These are phyloP conservation scores for Syngnathus rostellatus DNA, from an alignment of 2,797 vertebrate genomes.

Conservation along the genomic window DNA sequence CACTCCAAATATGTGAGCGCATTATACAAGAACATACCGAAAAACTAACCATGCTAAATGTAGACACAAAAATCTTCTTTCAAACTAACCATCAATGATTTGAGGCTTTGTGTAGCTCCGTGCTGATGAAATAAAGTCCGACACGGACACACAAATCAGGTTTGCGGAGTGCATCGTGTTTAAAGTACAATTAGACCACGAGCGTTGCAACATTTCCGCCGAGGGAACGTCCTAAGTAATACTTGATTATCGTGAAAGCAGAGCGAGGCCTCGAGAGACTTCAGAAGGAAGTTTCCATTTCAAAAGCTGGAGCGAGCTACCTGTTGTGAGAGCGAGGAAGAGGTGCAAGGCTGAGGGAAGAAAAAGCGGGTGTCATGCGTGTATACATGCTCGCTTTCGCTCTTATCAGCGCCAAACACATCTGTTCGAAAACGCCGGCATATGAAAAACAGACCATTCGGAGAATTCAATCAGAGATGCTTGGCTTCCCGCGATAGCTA, in stretches of 20 bases:
- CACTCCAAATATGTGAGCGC: too few species aligned
- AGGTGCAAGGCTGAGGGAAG: slow-evolving; percentile 14
- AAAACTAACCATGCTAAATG: too few species aligned
- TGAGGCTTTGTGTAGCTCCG: slow-evolving; percentile 48
- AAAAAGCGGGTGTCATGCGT: slow-evolving; percentile 38
- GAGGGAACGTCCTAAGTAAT: slow-evolving; percentile 47
- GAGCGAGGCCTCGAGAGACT: slow-evolving; percentile 39
- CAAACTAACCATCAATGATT: slow-evolving; percentile 35
- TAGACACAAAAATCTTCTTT: too few species aligned
- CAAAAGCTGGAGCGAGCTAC: slow-evolving; percentile 37
- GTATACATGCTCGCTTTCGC: slow-evolving; percentile 44
- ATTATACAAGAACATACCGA: too few species aligned
- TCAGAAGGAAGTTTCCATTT: slow-evolving; percentile 52
- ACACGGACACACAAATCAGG: slow-evolving; percentile 48
- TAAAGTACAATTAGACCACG: slow-evolving; percentile 50
- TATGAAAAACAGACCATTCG: slow-evolving; percentile 55
- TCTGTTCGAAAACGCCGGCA: slow-evolving; percentile 64
- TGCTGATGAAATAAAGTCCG: slow-evolving; percentile 48
- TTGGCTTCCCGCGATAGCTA: slow-evolving; percentile 65
- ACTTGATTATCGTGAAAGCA: slow-evolving; percentile 58
- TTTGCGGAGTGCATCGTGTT: slow-evolving; percentile 51
- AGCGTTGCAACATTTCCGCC: slow-evolving; percentile 44
- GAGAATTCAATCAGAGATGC: slow-evolving; percentile 71
- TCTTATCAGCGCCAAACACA: slow-evolving; percentile 68
- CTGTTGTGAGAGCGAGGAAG: slow-evolving; percentile 33